Conservation (phyloP, 2,113 vertebrate genomes). For the Campylomormyrus numenius region DNA sequence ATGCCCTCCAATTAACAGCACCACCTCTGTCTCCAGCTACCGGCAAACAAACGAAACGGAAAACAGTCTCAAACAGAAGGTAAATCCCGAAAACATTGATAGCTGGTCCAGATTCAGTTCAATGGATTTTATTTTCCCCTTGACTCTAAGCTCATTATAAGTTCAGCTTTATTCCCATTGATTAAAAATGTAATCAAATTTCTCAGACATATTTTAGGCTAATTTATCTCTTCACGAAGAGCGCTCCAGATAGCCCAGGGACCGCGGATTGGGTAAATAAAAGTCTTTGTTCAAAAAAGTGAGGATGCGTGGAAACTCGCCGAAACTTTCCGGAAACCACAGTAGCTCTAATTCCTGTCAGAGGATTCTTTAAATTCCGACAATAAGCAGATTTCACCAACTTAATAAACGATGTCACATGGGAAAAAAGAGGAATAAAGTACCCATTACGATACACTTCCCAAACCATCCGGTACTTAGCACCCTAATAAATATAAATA, state of each 20-base stretch:
- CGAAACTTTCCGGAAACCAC: background rate
- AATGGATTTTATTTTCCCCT: background rate
- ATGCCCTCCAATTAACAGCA: background rate
- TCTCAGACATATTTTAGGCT: background rate
- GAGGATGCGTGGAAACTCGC: background rate
- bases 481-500: background rate
- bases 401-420: background rate
- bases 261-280: background rate
- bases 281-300: background rate
- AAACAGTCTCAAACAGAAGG: background rate
- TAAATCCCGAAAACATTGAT: background rate
- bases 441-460: background rate
- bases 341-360: background rate
- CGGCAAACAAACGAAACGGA: background rate
- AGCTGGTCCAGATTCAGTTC: background rate
- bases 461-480: background rate
- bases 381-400: background rate
- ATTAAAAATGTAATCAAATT: slow-evolving; percentile 3
- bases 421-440: slow-evolving; percentile 2
- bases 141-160: background rate
- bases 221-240: background rate
- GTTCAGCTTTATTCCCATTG: background rate
- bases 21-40: background rate
- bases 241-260: background rate
- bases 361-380: background rate